These are phyloP conservation scores for Subacronicta megacephala DNA, from an alignment of 2,888 invertebrate species.

Conservation along the genomic window DNA sequence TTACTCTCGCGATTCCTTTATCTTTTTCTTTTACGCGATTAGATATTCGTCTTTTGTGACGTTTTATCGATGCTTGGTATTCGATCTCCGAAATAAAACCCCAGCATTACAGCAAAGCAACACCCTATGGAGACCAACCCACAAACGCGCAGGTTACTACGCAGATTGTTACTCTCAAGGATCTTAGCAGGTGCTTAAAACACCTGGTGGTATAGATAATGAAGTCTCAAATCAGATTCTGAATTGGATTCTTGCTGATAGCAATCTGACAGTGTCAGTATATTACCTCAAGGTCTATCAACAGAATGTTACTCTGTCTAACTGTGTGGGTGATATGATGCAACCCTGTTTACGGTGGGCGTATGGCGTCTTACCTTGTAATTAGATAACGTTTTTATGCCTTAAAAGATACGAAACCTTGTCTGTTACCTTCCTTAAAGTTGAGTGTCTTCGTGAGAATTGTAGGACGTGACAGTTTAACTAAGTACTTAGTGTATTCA, in stretches of 20 bases:
- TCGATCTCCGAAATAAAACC: too few relatives aligned
- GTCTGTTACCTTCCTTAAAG: slow-evolving; percentile 37
- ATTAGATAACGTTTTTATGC: slow-evolving; percentile 59
- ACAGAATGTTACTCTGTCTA: slow-evolving; percentile 36
- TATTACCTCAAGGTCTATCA: slow-evolving; percentile 45
- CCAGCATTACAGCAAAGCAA: too few relatives aligned
- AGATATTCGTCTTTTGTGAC: too few relatives aligned
- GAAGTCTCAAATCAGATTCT: neutral
- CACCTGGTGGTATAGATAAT: slow-evolving; percentile 1
- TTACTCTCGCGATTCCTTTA: too few relatives aligned
- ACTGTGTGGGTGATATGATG: slow-evolving; percentile 55
- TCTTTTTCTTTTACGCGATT: too few relatives aligned
- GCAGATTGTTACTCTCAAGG: neutral
- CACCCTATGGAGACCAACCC: too few relatives aligned
- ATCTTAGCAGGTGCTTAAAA: too few relatives aligned
- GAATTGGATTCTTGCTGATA: slow-evolving; percentile 6
- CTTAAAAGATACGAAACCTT: slow-evolving; percentile 53
- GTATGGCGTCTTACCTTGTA: slow-evolving; percentile 57
- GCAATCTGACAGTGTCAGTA: slow-evolving; percentile 9
- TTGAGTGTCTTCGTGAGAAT: slow-evolving; percentile 44
- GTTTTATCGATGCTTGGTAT: too few relatives aligned
- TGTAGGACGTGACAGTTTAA: slow-evolving; percentile 41
- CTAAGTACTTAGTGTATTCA: slow-evolving; percentile 27
- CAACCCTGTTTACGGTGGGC: slow-evolving; percentile 45
- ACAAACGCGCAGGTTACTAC: too few relatives aligned